Evolutionary conservation across 2,113 vertebrate genomes (phyloP).

Genomic region (Corynorhinus townsendii): DNA sequence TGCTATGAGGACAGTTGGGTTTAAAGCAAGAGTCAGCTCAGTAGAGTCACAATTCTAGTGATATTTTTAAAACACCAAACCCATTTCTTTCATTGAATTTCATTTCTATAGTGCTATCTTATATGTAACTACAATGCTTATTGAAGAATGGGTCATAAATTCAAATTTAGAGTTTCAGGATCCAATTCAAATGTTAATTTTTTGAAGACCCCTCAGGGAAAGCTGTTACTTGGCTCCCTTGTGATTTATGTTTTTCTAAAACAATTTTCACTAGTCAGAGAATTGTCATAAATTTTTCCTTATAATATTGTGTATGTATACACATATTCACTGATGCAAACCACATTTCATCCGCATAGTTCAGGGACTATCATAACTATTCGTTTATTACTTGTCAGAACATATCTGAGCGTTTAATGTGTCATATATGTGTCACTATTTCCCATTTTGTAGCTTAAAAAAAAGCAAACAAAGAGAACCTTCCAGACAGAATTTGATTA

Average conservation of each 20-base stretch:
- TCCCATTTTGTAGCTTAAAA: constrained; percentile 17
- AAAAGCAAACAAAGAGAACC: neutral
- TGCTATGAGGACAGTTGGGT: neutral
- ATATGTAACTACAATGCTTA: neutral
- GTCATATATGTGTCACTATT: neutral
- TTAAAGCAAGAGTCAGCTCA: constrained; percentile 20
- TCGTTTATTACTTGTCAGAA: constrained; percentile 12
- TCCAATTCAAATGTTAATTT: constrained; percentile 54
- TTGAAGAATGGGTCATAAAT: constrained; percentile 25
- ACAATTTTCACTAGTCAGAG: constrained; percentile 5
- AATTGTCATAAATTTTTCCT: constrained; percentile 1
- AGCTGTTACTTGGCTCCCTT: neutral
- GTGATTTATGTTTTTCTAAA: constrained; percentile 45
- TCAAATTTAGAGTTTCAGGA: constrained; percentile 34
- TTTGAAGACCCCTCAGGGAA: neutral
- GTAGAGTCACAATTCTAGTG: neutral
- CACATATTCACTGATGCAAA: neutral
- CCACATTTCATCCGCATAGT: neutral
- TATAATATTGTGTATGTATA: neutral
- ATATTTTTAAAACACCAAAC: constrained; percentile 28
- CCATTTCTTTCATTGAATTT: constrained; percentile 24
- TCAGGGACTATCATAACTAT: neutral
- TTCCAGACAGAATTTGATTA: neutral
- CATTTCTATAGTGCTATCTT: neutral
- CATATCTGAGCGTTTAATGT: constrained; percentile 4